These are phyloP conservation scores for Brachyptera putata DNA, from an alignment of 2,888 invertebrate genomes.

Conservation along the genomic window DNA sequence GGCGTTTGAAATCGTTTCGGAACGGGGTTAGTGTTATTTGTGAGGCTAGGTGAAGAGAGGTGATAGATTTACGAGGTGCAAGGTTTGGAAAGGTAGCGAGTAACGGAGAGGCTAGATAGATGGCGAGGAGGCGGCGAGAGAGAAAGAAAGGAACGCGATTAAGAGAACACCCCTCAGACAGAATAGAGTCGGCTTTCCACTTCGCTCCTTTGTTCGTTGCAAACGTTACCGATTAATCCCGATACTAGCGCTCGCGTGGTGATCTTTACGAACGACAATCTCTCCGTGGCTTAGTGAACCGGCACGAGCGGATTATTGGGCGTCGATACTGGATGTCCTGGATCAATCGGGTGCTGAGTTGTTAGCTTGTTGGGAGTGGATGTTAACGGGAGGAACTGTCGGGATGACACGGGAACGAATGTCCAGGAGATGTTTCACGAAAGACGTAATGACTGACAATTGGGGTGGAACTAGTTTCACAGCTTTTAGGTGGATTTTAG, in stretches of 20 bases:
- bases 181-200: slow-evolving; percentile 17
- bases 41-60: slow-evolving; percentile 17
- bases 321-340: background rate
- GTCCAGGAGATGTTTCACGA: too few relatives aligned
- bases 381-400: too few relatives aligned
- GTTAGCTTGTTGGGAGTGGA: too few relatives aligned
- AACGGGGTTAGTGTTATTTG: slow-evolving; percentile 14
- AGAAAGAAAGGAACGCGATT: slow-evolving; percentile 17
- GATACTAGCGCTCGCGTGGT: slow-evolving; percentile 5
- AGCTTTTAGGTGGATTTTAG: too few relatives aligned
- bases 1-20: background rate
- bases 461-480: too few relatives aligned
- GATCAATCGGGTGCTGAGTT: background rate
- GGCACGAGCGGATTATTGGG: slow-evolving; percentile 20
- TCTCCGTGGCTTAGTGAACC: slow-evolving; percentile 5
- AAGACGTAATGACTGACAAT: too few relatives aligned
- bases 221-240: slow-evolving; percentile 17
- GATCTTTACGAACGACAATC: slow-evolving; percentile 15
- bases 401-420: too few relatives aligned
- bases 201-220: slow-evolving; percentile 18
- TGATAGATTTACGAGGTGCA: slow-evolving; percentile 21
- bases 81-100: slow-evolving; percentile 19
- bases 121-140: slow-evolving; percentile 5
- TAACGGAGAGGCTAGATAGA: slow-evolving; percentile 2
- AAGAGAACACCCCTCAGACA: slow-evolving; percentile 20